Evolutionary conservation across 23 tunicate genomes (phyloP), one percentile per base, ranked within the genome.

Genomic region (Styela clava): DNA sequence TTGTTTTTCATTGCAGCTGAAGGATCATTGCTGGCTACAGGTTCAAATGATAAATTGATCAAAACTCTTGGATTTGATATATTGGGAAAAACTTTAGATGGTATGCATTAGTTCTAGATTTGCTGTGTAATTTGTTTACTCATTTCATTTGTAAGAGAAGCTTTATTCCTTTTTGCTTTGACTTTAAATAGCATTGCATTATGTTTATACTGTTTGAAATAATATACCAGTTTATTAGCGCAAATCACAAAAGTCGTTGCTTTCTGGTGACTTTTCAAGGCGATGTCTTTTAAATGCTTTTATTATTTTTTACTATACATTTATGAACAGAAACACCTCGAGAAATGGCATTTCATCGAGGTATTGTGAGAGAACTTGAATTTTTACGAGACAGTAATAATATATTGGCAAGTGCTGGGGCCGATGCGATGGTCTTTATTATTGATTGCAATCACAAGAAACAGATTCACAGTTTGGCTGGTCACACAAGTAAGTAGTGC

Each of bases 41-140:
- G 93, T 63, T 88, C 93, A 33, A 88, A 88, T 61, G 93, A 88
- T 65, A 88, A 83, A 70, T 31, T 78, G 81, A 83, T 88, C 33
- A 88, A 88, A 65, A 30, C 78, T 3, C 69, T 78, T 35, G 71
- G 34, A 2, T 83, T 83, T 78, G 73, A 83, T 62, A 72, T 61
- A 7, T 56, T 84, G 26, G 3, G 67, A 18, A 73, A 74, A 29
- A 33, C 35, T 62, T 62, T 83, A 16, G 62, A 64, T 7, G 86
- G 78, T 73, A 1, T 1, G 24, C 12, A 44, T 12, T 44, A n/a
- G n/a, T n/a, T 18, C 28, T 23, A 22, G 73, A 24, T 21, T 21
- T 69, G 24, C 0, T 69, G 0, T 24, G 19, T 0, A 18, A 22
- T 68, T 24, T 27, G 27, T 25, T 24, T 69, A 69, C 1, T 69